Evolutionary conservation across 37 sponge, comb jelly and placozoan genomes (phyloP).

Genomic region (Tethya wilhelma): DNA sequence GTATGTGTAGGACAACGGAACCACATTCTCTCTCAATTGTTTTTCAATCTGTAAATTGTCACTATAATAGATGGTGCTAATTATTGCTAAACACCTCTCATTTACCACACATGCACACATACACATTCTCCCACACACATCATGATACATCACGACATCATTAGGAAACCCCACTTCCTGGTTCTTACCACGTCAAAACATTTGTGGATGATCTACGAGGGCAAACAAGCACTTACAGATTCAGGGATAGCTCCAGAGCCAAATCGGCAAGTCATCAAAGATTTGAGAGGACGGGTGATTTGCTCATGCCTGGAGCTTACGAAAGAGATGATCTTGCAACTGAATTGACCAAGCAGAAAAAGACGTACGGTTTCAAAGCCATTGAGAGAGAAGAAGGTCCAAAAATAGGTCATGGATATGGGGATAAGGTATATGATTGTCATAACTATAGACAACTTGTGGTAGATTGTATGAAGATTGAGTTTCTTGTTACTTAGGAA

Average conservation of each 20-base stretch:
- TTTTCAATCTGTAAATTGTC: neutral
- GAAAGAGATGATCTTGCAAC: constrained; percentile 62
- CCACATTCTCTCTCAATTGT: neutral
- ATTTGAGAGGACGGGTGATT: constrained; percentile 45
- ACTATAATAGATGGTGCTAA: neutral
- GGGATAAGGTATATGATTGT: constrained; percentile 73
- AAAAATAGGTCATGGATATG: constrained; percentile 90
- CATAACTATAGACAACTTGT: neutral
- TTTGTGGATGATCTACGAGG: constrained; percentile 78
- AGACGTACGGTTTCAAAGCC: constrained; percentile 77
- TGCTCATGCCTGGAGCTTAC: constrained; percentile 81
- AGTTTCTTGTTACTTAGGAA: constrained; percentile 45
- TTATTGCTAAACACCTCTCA: neutral
- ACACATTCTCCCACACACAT: neutral
- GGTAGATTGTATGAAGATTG: neutral
- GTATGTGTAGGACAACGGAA: neutral
- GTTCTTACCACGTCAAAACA: constrained; percentile 57
- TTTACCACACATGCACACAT: neutral
- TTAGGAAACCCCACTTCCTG: constrained; percentile 91
- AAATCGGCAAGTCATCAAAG: constrained; percentile 42
- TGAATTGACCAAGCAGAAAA: constrained; percentile 9
- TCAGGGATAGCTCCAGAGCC: constrained; percentile 60
- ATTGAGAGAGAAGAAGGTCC: constrained; percentile 68
- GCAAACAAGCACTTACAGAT: constrained; percentile 56
- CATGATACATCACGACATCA: neutral